A percentile compares a stretch with the other conserved stretches of the same genome.
Evolutionary conservation across 2,113 vertebrate species (phyloP).

Genomic region (Fulmarus glacialis): DNA sequence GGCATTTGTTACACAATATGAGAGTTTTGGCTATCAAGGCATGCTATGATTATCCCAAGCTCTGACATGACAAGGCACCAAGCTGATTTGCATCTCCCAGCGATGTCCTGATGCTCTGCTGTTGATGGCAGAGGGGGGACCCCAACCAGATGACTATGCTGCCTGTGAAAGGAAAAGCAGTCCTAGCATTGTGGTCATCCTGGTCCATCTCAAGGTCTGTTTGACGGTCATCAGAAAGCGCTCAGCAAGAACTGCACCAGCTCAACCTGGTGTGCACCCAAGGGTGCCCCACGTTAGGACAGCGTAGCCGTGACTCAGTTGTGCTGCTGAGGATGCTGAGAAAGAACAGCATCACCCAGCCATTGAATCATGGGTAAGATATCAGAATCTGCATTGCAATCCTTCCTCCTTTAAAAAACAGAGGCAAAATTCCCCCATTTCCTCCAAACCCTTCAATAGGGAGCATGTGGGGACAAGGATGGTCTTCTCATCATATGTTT

Average conservation of each 20-base stretch:
- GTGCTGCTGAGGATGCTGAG: neutral
- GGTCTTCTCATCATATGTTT: neutral
- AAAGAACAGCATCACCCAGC: neutral
- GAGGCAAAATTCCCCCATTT: neutral
- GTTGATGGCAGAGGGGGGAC: neutral
- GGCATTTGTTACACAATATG: neutral
- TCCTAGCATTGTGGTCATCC: neutral
- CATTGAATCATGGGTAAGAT: neutral
- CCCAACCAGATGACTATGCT: neutral
- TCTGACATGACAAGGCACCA: neutral
- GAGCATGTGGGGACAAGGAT: neutral
- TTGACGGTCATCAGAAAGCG: neutral
- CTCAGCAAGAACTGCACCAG: neutral
- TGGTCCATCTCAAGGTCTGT: neutral
- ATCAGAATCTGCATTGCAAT: neutral
- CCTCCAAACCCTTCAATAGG: neutral
- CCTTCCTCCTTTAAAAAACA: neutral
- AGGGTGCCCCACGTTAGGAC: neutral
- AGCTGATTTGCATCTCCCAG: neutral
- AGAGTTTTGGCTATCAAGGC: neutral
- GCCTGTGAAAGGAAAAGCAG: neutral
- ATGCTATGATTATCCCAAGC: neutral
- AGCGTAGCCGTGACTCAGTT: neutral
- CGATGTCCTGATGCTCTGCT: neutral
- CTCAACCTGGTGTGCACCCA: neutral